A percentile compares a stretch with the other conserved stretches of the same genome.
These are phyloP conservation scores for Pediacus dermestoides DNA, from an alignment of 2,888 invertebrate species.

Conservation along the genomic window DNA sequence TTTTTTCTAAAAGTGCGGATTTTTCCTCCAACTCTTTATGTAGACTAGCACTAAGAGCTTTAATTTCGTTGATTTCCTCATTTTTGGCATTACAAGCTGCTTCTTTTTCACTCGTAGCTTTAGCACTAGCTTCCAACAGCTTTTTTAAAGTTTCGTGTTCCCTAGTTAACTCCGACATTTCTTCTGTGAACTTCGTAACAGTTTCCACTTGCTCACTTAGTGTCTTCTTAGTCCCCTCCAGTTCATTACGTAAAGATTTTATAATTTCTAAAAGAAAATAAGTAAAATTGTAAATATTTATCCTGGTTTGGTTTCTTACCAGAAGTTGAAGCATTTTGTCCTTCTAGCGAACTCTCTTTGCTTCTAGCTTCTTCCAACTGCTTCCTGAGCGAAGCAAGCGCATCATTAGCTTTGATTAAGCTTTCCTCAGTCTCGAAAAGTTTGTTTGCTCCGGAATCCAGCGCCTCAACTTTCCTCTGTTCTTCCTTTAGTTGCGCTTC, in stretches of 20 bases:
- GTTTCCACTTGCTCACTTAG: slow-evolving; percentile 27
- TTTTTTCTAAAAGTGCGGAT: slow-evolving; percentile 1
- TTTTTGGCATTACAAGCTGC: no score
- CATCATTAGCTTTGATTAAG: slow-evolving; percentile 59
- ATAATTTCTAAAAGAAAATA: slow-evolving; percentile 27
- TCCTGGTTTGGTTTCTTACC: slow-evolving; percentile 19
- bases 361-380: slow-evolving; percentile 56
- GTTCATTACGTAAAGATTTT: slow-evolving; percentile 32
- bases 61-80: slow-evolving; percentile 19
- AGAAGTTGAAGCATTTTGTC: slow-evolving; percentile 26
- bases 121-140: slow-evolving; percentile 27
- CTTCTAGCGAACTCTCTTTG: slow-evolving; percentile 40
- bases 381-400: slow-evolving; percentile 55
- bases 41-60: slow-evolving; percentile 9
- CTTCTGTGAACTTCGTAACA: slow-evolving; percentile 31
- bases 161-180: slow-evolving; percentile 28
- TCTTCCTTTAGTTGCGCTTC: slow-evolving; percentile 50
- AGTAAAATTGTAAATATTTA: slow-evolving; percentile 36
- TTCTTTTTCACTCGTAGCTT: no score
- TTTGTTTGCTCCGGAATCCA: slow-evolving; percentile 57
- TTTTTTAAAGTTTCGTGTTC: slow-evolving; percentile 29
- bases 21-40: slow-evolving; percentile 12
- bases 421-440: slow-evolving; percentile 65
- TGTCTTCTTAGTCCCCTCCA: slow-evolving; percentile 33
- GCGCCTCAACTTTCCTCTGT: slow-evolving; percentile 48